Base-by-base conservation (phyloP, 1,140 invertebrate species). In the Drosophila oshimai region DNA sequence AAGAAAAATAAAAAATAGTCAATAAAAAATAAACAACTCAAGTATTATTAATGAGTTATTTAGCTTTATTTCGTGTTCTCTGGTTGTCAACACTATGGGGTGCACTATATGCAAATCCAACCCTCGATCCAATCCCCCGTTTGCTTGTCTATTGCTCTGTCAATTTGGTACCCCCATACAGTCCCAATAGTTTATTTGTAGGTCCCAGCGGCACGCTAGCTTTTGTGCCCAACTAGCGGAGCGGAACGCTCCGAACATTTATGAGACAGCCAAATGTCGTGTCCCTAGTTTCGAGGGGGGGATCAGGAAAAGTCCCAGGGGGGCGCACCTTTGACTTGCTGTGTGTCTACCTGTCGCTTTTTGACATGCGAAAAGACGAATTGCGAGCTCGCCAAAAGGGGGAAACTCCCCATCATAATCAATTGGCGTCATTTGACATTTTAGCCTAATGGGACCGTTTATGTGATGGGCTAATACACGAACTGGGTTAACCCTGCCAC, bases 341-440 rank as follows among this genome's bases (percentile, higher is more conserved):
- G 64, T 73, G 36, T 67, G 67, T 87, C 76, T 86, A 87, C 81
- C 75, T 86, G 81, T 86, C 81, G 81, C 76, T 54, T 47, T 70
- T 55, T 76, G 81, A 80, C 80, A 86, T 86, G 81, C 80, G 62
- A 86, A 84, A 86, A 86, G 80, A 69, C 80, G 78, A 69, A 83
- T 80, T 49, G 70, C 57, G 51, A 26, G 71, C 75, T 42, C n/a
- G 45, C 33, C 44, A 28, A 20, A 13, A 28, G 44, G 17, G 44
- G 51, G 20, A 39, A 67, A 18, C 45, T 39, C 57, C 79, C 79
- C 80, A 71, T 86, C 81, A 87, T 87, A 87, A 87, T 87, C 81
- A 87, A 87, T 87, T 88, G 81, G 83, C 77, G 83, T 87, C 73
- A 74, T 88, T 88, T 87, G 81, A 88, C 83, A 87, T 87, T 87